Evolutionary conservation across 1,140 invertebrate genomes (phyloP), one percentile per base, ranked within the genome.

Genomic region (Apis cerana): DNA sequence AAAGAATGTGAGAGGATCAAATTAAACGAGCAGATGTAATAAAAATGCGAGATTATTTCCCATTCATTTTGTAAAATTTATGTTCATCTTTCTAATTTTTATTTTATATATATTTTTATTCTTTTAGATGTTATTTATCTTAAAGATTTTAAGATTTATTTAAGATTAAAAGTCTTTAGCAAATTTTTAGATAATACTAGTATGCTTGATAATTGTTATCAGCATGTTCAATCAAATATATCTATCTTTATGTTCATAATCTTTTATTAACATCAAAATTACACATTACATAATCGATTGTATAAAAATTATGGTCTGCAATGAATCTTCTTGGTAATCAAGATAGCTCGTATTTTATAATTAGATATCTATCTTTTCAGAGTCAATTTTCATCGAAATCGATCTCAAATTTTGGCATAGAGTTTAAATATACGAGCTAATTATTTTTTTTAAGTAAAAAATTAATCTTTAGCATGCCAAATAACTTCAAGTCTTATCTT

Each of bases 281-380:
- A 43, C n/a, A n/a, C 33, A 52, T 81, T 81, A 43, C 48, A 54
- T 23, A 81, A 81, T 23, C 15, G 72, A 81, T 75, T 75, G 72
- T 59, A 52, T 48, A 80, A 80, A 61, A 80, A 15, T 50, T 67
- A 56, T 23, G 7, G 33, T 15, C 17, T 21, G 27, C 13, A 23
- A 65, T 33, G 79, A 23, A 52, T 52, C n/a, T 48, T 27, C 5
- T 64, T 48, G 43, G n/a, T 62, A 52, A 48, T 27, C 23, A 48
- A 75, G 58, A 75, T 75, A 75, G 27, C 59, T 75, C 23, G 59
- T 64, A 27, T 75, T 75, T 75, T 48, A 64, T 75, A 75, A 75
- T 43, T 43, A 50, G 23, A 64, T 21, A 11, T 23, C 2, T 15
- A 3, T 52, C 8, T 19, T 15, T 15, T 21, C 17, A 3, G 1